Evolutionary conservation across 2,888 invertebrate genomes (phyloP).

Genomic region (Eretmocerus hayati): DNA sequence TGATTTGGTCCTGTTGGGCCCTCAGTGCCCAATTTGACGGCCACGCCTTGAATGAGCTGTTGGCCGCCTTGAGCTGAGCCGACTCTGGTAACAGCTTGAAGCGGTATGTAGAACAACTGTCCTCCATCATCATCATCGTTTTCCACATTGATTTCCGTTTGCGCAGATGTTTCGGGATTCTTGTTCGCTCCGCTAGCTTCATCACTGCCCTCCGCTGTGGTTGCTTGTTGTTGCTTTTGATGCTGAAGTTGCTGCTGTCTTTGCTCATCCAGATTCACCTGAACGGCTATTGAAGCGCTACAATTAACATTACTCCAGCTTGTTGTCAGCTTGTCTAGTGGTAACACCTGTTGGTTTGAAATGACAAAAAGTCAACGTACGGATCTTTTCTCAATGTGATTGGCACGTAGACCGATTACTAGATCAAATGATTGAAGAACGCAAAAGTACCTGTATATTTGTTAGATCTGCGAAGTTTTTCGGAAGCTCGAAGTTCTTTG

Average conservation of each 20-base stretch:
- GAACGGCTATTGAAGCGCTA: conserved; percentile 46
- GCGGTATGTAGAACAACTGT: conserved; percentile 59
- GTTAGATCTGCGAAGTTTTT: conserved; percentile 39
- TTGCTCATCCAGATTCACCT: conserved; percentile 49
- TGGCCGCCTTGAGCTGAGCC: conserved; percentile 42
- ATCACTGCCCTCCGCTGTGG: conserved; percentile 25
- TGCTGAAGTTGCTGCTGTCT: conserved; percentile 29
- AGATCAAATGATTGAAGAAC: neutral
- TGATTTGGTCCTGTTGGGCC: conserved; percentile 59
- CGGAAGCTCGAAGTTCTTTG: conserved; percentile 35
- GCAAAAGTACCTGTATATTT: conserved; percentile 25
- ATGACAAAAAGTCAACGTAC: too few relatives aligned
- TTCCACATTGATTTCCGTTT: conserved; percentile 44
- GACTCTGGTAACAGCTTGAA: conserved; percentile 50
- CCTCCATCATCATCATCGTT: conserved; percentile 52
- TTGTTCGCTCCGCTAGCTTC: conserved; percentile 26
- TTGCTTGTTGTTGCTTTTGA: conserved; percentile 8
- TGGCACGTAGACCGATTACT: neutral
- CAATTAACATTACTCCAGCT: conserved; percentile 46
- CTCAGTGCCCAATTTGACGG: conserved; percentile 59
- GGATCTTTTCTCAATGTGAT: too few relatives aligned
- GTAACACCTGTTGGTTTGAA: conserved; percentile 40
- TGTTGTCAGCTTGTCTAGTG: conserved; percentile 40
- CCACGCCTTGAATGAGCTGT: conserved; percentile 57
- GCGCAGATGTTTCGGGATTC: conserved; percentile 47